These are phyloP conservation scores for Pantherophis vulpinus DNA, from an alignment of 2,797 vertebrate genomes.

Conservation along the genomic window DNA sequence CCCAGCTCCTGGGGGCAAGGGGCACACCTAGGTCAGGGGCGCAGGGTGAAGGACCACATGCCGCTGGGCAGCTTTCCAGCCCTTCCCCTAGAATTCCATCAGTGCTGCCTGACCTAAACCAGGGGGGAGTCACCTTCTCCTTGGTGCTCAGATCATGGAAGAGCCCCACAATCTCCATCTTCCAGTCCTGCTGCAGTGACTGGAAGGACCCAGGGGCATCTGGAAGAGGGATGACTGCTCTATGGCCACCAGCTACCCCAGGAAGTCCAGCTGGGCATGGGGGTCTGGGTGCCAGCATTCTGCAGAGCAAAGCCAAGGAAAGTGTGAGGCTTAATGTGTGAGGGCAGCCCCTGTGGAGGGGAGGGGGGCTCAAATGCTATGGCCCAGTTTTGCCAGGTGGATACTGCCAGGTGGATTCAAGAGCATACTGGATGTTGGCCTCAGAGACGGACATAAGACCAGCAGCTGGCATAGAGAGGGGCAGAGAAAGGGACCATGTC, in stretches of 20 bases:
- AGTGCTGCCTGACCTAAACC: not conserved
- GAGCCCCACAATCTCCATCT: constrained; percentile 90
- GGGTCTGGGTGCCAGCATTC: constrained; percentile 90
- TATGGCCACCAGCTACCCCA: constrained; percentile 79
- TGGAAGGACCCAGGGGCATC: constrained; percentile 93
- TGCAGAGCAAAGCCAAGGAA: constrained; percentile 44
- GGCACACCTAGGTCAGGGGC: too few relatives aligned
- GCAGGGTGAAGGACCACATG: too few relatives aligned
- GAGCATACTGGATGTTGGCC: too few relatives aligned
- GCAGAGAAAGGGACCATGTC: too few relatives aligned
- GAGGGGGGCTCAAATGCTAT: too few relatives aligned
- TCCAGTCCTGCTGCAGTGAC: constrained; percentile 92
- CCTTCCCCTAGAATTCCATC: not conserved
- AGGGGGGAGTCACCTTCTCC: constrained; percentile 79
- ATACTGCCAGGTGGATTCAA: too few relatives aligned
- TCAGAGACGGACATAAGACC: too few relatives aligned
- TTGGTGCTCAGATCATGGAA: constrained; percentile 89
- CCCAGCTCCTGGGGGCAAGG: constrained; percentile 79
- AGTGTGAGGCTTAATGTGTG: not conserved
- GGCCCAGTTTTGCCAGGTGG: too few relatives aligned
- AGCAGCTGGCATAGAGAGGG: too few relatives aligned
- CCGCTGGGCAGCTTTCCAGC: too few relatives aligned
- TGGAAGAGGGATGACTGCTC: constrained; percentile 90
- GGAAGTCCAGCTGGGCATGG: constrained; percentile 81
- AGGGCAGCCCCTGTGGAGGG: not conserved